Evolutionary conservation across 2,797 vertebrate species (phyloP).

Genomic region (Poeciliopsis paucimaculata): DNA sequence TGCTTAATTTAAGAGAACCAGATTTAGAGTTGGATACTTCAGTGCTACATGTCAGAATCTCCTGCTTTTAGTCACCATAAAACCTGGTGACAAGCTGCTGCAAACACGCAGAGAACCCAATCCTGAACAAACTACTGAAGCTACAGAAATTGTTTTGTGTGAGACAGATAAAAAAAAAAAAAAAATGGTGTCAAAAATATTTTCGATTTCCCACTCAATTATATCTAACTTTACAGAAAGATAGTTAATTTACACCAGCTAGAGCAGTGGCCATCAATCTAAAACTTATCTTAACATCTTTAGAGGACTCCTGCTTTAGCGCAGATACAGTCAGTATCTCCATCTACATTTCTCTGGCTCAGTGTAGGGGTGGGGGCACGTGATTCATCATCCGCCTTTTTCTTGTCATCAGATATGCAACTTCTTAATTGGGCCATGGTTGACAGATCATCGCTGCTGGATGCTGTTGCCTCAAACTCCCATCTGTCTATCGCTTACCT

Average conservation of each 20-base stretch:
- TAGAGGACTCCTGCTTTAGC: slow-evolving; percentile 16
- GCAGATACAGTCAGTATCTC: slow-evolving; percentile 3
- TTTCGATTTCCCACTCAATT: background rate
- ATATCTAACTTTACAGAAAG: background rate
- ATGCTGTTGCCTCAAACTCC: slow-evolving; percentile 47
- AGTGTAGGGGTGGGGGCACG: background rate
- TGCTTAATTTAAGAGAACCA: background rate
- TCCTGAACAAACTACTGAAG: background rate
- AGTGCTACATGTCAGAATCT: background rate
- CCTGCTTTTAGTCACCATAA: background rate
- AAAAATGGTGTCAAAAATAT: background rate
- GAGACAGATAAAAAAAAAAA: background rate
- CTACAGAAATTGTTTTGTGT: background rate
- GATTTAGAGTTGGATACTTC: background rate
- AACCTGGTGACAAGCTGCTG: background rate
- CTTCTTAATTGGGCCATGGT: slow-evolving; percentile 53
- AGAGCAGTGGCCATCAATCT: background rate
- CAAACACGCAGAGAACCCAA: background rate
- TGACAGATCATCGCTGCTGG: slow-evolving; percentile 58
- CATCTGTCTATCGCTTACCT: slow-evolving; percentile 56
- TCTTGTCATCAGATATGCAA: slow-evolving; percentile 33
- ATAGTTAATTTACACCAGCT: background rate
- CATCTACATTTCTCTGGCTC: slow-evolving; percentile 23
- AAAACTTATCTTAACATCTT: slow-evolving; percentile 11
- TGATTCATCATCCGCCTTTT: slow-evolving; percentile 23